Evolutionary conservation across 2,797 vertebrate species (phyloP), one percentile per base, ranked within the genome.

Genomic region (Eospalax fontanierii): DNA sequence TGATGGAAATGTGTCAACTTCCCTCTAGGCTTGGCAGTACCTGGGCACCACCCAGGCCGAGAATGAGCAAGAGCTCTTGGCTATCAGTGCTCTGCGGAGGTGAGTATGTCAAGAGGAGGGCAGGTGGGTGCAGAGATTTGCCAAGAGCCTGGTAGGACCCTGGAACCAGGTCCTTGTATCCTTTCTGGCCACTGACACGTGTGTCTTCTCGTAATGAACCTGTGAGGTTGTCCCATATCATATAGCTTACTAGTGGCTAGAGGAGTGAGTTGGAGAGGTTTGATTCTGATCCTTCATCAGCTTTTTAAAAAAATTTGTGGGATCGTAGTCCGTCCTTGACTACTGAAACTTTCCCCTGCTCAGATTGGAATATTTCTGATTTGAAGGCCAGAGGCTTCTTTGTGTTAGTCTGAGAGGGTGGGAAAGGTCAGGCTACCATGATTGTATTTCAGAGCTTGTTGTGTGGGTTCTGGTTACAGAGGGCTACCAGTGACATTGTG

Each of bases 21-120:
- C 24, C 96, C 50, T 97, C 26, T 95, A 99, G 99, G 99, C 99
- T 38, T 99, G 99, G 99, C 99, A 99, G 90, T 99, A 99, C 97
- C 98, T 99, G 98, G 99, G 99, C 91, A 99, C 99, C 50, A 99
- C 99, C 75, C 99, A 99, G 97, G 99, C 99, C 59, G 99, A 99
- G 98, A 99, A 99, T 0, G 99, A 99, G 50, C 99, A 99, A 92
- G 99, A 99, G 95, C 99, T 99, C 91, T 98, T 99, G 63, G 99
- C 99, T 4, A 99, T 99, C 98, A 99, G 99, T 4, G 99, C 99
- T 38, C 99, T 99, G 98, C 99, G 99, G 97, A 99, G 98, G 99
- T 99, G 96, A 98, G 99, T 98, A 61, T 33, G 22, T 86, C 22
- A 63, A 33, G 38, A 79, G 2, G 35, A 70, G n/a, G 54, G 24